Conservation (phyloP, 2,888 invertebrate species). For the Euzetes globulus region DNA sequence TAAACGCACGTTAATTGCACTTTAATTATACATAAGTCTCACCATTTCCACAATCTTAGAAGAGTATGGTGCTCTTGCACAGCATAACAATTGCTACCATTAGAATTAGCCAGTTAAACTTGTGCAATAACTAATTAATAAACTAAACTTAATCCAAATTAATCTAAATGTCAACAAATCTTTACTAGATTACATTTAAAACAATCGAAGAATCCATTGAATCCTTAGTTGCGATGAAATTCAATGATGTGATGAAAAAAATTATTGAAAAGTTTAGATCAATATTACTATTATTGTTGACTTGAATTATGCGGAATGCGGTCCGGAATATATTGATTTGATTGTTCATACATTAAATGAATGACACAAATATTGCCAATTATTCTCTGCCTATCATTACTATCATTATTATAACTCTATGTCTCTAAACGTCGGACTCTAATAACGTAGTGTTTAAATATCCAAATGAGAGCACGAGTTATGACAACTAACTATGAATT, state of each 20-base stretch:
- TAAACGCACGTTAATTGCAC: slow-evolving; percentile 29
- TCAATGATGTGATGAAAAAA: background rate
- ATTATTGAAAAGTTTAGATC: background rate
- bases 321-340: slow-evolving; percentile 19
- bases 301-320: slow-evolving; percentile 14
- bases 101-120: background rate
- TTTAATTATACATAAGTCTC: slow-evolving; percentile 18
- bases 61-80: background rate
- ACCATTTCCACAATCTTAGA: background rate
- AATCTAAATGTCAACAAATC: background rate
- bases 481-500: slow-evolving; percentile 18
- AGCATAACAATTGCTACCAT: background rate
- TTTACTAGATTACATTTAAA: background rate
- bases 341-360: slow-evolving; percentile 25
- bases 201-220: background rate
- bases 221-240: slow-evolving; percentile 12
- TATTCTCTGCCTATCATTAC: background rate
- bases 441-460: slow-evolving; percentile 27
- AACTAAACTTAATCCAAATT: background rate
- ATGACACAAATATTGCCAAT: slow-evolving; percentile 24
- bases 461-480: slow-evolving; percentile 15
- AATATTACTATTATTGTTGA: background rate
- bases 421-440: background rate
- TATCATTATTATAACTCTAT: background rate
- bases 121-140: background rate